Base-by-base conservation (phyloP, 2,888 invertebrate species). In the Horisme vitalbata region DNA sequence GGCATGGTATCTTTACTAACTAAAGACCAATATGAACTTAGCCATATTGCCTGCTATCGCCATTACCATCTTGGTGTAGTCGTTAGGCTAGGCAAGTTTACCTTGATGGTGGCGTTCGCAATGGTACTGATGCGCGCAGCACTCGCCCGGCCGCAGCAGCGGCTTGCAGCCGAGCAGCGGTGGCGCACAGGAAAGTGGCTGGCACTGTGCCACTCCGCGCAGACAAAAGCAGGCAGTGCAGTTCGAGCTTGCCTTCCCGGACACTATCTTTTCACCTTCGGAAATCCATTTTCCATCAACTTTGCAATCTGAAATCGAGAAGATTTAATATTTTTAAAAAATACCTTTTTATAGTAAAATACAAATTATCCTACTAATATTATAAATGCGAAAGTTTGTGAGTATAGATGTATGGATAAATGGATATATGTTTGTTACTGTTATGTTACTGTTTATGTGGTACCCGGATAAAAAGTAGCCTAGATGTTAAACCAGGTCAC, bases 191-290 rank as follows among this genome's bases (percentile, higher is more conserved):
- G 93, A 92, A 45, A 95, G 89, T 3, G 94, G 93, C 55, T 94
- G 94, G 76, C 96, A 97, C 28, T 93, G 91, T 31, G 95, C 91
- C 0, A 91, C 79, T 0, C 95, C 95, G 61, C 93, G 91, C 59
- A 96, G 91, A 70, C 96, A 96, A 79, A 95, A 96, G 75, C 96
- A 96, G 55, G 94, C 93, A 66, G 95, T 93, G 75, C 96, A 96
- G 44, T 91, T 87, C 56, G 91, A 89, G 58, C 90, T 91, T 10
- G 79, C 70, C 32, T 90, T 90, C 2, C 87, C 74, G 10, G 90
- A 80, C 4, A 57, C 20, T n/a, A 94, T 92, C 80, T 93, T 92
- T 56, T 94, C 93, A 0, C 96, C 96, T 79, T 95, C 95, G 8
- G 89, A 79, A 63, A 94, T 92, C 68, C 90, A 86, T 13, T 82